These are phyloP conservation scores for Loris lydekkerianus DNA, from an alignment of 2,797 vertebrate genomes.

Conservation along the genomic window DNA sequence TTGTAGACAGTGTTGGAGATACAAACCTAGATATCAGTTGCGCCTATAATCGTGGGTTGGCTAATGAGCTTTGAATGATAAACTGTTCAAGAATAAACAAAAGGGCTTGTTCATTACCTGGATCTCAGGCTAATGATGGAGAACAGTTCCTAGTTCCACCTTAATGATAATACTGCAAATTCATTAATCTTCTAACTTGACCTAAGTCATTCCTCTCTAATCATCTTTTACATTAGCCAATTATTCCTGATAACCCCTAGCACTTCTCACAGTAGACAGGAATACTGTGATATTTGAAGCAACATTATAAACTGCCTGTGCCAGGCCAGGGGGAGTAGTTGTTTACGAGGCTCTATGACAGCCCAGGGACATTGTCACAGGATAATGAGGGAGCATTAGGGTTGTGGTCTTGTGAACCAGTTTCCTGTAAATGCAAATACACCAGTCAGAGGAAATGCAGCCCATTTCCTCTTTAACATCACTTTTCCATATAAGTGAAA, in stretches of 20 bases:
- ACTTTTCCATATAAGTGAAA: neutral
- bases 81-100: neutral
- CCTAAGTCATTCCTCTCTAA: neutral
- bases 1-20: neutral
- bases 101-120: neutral
- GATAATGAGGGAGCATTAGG: no score
- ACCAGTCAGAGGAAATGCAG: neutral
- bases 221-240: neutral
- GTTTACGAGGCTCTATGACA: neutral
- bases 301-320: fast-evolving
- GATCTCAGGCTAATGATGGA: neutral
- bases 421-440: neutral
- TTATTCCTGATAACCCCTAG: neutral
- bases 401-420: neutral
- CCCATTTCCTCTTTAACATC: neutral
- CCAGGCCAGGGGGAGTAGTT: neutral
- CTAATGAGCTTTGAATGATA: neutral
- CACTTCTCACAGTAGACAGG: neutral
- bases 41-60: neutral
- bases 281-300: neutral
- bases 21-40: no score
- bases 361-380: neutral
- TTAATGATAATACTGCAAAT: neutral
- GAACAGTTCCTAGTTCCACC: neutral
- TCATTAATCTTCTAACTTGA: neutral